A percentile compares a stretch with the other conserved stretches of the same genome.
Conservation (phyloP, 1,140 invertebrate species). For the Aphelinus atriplicis region DNA sequence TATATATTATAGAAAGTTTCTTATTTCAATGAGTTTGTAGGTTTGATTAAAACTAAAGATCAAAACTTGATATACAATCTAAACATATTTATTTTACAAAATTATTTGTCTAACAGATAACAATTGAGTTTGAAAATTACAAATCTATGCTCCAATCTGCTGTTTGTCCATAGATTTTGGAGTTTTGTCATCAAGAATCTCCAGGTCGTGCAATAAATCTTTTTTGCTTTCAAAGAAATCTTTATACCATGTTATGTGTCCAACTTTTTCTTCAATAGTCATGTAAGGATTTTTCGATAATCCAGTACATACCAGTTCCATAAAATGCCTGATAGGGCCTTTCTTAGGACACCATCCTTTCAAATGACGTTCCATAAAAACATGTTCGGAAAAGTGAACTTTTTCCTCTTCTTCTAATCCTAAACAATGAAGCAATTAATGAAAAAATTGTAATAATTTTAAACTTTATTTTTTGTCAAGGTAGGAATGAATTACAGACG, state of each 20-base stretch:
- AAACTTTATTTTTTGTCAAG: neutral
- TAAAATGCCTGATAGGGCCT: conserved; percentile 94
- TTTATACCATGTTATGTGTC: conserved; percentile 93
- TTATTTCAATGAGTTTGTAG: too few relatives aligned
- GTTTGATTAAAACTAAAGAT: too few relatives aligned
- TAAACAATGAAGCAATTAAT: conserved; percentile 53
- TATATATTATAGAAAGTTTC: too few relatives aligned
- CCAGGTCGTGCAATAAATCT: conserved; percentile 76
- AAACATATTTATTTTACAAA: too few relatives aligned
- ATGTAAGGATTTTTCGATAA: conserved; percentile 94
- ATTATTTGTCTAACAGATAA: too few relatives aligned
- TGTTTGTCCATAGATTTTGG: neutral
- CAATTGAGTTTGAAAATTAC: neutral
- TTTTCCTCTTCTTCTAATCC: conserved; percentile 82
- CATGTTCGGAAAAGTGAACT: conserved; percentile 89
- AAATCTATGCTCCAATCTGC: conserved; percentile 16
- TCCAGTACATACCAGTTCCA: conserved; percentile 95
- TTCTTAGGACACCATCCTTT: conserved; percentile 87
- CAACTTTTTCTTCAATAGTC: conserved; percentile 85
- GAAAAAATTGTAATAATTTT: conserved; percentile 7
- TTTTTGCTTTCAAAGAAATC: conserved; percentile 90
- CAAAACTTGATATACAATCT: too few relatives aligned
- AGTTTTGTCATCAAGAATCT: conserved; percentile 44
- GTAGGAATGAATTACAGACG: too few relatives aligned
- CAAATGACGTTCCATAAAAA: conserved; percentile 90